Evolutionary conservation across 2,888 invertebrate species (phyloP).

Genomic region (Drosophila limbata): DNA sequence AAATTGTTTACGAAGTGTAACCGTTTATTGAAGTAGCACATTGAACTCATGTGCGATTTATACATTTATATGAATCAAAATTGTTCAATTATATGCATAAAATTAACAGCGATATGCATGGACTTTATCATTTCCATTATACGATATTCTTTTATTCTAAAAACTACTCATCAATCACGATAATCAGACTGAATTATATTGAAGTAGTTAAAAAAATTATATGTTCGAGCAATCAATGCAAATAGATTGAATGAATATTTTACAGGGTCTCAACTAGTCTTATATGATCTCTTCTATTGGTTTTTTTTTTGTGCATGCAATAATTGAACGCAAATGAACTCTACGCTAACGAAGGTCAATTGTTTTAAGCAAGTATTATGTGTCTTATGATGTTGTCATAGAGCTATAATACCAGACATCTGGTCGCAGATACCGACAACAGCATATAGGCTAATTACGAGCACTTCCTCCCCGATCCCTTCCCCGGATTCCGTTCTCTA

Average conservation of each 20-base stretch:
- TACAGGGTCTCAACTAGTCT: neutral
- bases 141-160: no score
- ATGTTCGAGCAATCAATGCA: neutral
- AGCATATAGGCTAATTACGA: conserved; percentile 59
- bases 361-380: conserved; percentile 56
- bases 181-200: neutral
- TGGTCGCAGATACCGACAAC: conserved; percentile 30
- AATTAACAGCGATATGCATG: neutral
- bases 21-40: conserved; percentile 59
- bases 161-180: no score
- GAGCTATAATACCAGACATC: conserved; percentile 35
- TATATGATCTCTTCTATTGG: neutral
- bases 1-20: conserved; percentile 12
- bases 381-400: conserved; percentile 38
- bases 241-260: neutral
- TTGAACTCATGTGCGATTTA: conserved; percentile 42
- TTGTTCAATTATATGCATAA: neutral
- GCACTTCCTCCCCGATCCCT: neutral
- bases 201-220: neutral
- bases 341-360: conserved; percentile 72
- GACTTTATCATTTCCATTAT: neutral
- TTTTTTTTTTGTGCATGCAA: conserved; percentile 38
- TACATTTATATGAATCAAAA: neutral
- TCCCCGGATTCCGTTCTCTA: conserved; percentile 2
- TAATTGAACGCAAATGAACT: conserved; percentile 69